Conservation (phyloP, 1,140 invertebrate genomes). For the Tetraneura akinire region DNA sequence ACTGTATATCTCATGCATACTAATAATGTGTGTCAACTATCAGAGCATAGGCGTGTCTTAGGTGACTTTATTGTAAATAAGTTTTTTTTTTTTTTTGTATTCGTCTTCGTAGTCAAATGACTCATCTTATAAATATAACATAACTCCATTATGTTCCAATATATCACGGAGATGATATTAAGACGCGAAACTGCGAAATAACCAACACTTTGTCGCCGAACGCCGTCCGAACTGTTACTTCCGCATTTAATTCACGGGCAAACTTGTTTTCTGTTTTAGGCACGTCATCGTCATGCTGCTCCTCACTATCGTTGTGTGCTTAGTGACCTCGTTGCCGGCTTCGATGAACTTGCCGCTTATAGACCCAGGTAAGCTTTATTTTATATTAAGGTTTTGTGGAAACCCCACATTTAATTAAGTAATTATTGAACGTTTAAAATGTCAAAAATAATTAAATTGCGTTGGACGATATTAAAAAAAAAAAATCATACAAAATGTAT, state of each 20-base stretch:
- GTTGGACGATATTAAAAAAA: no score
- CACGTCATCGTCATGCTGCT: constrained; percentile 31
- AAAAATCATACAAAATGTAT: no score
- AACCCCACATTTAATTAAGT: no score
- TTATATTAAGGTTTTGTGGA: no score
- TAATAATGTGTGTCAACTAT: constrained; percentile 39
- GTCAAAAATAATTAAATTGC: no score
- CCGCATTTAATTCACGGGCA: not conserved
- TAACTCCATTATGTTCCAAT: not conserved
- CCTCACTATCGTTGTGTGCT: not conserved
- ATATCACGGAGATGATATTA: constrained; percentile 5
- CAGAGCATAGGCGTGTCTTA: constrained; percentile 33
- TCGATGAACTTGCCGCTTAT: constrained; percentile 46
- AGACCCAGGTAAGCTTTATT: constrained; percentile 49
- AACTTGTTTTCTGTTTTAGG: constrained; percentile 38
- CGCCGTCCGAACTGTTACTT: constrained; percentile 15
- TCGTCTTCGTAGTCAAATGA: not conserved
- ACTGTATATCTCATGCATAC: constrained; percentile 18
- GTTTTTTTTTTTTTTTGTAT: constrained; percentile 5
- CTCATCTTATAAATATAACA: not conserved
- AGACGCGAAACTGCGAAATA: not conserved
- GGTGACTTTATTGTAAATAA: constrained; percentile 20
- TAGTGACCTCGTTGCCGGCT: constrained; percentile 39
- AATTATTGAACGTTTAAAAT: no score
- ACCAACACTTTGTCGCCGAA: not conserved